Base-by-base conservation (phyloP, 2,797 vertebrate genomes). In the Zenarchopterus dispar region DNA sequence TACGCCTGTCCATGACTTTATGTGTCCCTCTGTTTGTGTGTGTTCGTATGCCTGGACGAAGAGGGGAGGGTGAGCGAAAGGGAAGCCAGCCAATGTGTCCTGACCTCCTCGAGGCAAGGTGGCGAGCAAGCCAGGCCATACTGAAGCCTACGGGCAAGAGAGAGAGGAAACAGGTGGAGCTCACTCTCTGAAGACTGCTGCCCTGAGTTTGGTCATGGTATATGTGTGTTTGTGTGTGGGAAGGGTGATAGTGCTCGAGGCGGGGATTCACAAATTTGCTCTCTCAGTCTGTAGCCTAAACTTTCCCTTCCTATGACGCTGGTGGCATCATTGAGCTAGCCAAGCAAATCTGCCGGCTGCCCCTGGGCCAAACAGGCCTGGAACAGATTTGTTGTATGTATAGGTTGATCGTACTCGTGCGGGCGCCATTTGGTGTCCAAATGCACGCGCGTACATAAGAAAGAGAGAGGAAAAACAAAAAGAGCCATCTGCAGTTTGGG, bases 331-430 rank as follows among this genome's bases (percentile, higher is more conserved):
- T 63, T 79, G 60, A 57, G 72, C 72, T 7, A 76, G 88, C 88
- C 90, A 91, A 87, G 81, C 67, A 81, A 89, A 89, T 86, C 84
- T 89, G 84, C 80, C 78, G 80, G 84, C 80, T 84, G 75, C 88
- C 85, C 84, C 65, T 49, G 9, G 85, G 80, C 86, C 19, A 26
- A 75, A 73, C 75, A 70, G 73, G 78, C 80, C 80, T 75, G 62
- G 73, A 80, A 82, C 63, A 58, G 77, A 68, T 62, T 72, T 36
- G 19, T 17, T 69, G 57, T 46, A 69, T 56, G 33, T 66, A 15
- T 59, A n/a, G 43, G 65, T 63, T 61, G 42, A 17, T 24, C 19
- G 33, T 42, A 46, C 57, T 33, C 4, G 67, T 77, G 69, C 61
- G 75, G 67, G 53, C 23, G 54, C 22, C 23, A 67, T 65, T 64